phyloP scores from a whole-genome alignment of 1,140 invertebrate species.

The Liolophura sinensis region DNA sequence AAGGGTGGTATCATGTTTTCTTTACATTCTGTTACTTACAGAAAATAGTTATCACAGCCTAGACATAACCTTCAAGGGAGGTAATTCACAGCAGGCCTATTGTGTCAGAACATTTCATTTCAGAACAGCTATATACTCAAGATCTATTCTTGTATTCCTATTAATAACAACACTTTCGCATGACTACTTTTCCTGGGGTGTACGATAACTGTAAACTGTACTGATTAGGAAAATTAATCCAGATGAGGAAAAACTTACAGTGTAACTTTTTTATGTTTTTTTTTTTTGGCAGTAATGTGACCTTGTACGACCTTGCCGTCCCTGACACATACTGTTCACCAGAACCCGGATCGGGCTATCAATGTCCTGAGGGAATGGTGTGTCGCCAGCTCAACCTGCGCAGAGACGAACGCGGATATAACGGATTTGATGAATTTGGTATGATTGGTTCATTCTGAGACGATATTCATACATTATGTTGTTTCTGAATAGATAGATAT shows the following conservation, averaged over 20 bases:
- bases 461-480: too few relatives aligned
- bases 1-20: too few relatives aligned
- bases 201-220: conserved; percentile 2
- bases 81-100: too few relatives aligned
- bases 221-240: background rate
- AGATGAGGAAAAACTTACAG: background rate
- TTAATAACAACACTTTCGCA: too few relatives aligned
- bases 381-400: conserved; percentile 91
- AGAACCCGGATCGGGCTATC: conserved; percentile 85
- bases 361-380: conserved; percentile 91
- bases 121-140: too few relatives aligned
- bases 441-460: conserved; percentile 27
- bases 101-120: too few relatives aligned
- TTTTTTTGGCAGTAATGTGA: conserved; percentile 44
- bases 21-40: too few relatives aligned
- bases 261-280: conserved; percentile 1
- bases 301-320: conserved; percentile 94
- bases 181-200: too few relatives aligned
- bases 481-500: too few relatives aligned
- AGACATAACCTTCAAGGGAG: too few relatives aligned
- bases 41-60: too few relatives aligned
- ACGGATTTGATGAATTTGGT: conserved; percentile 99
- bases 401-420: conserved; percentile 91
- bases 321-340: conserved; percentile 98
- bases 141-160: too few relatives aligned